A percentile compares a stretch with the other conserved stretches of the same genome.
Evolutionary conservation across 2,113 vertebrate genomes (phyloP).

Genomic region (Tragulus kanchil): DNA sequence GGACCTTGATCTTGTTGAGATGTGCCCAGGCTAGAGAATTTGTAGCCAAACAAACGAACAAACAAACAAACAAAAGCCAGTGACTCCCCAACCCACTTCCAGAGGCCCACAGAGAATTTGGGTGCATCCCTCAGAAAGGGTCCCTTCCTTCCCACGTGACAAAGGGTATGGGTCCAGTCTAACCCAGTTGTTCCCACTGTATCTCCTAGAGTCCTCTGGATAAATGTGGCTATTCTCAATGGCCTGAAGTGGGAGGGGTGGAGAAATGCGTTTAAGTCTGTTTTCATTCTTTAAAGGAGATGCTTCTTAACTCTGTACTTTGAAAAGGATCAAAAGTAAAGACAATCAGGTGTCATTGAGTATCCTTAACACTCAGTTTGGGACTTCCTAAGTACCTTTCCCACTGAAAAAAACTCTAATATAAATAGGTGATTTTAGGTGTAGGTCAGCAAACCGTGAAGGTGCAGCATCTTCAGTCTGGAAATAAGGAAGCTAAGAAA

Average conservation of each 20-base stretch:
- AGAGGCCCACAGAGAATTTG: not conserved
- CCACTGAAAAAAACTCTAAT: not conserved
- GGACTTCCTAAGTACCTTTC: not conserved
- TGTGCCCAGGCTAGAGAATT: not conserved
- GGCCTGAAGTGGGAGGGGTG: not conserved
- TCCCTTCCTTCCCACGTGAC: not conserved
- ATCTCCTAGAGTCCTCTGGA: not conserved
- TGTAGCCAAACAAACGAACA: no score
- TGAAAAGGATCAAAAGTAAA: conserved; percentile 15
- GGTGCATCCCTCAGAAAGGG: not conserved
- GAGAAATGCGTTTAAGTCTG: no score
- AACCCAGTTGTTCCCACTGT: not conserved
- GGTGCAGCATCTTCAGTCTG: not conserved
- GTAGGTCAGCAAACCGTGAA: not conserved
- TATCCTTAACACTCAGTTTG: not conserved
- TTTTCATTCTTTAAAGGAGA: not conserved
- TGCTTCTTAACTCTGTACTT: not conserved
- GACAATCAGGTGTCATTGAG: not conserved
- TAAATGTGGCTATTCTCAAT: not conserved
- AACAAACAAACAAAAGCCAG: not conserved
- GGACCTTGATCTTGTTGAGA: not conserved
- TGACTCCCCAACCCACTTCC: not conserved
- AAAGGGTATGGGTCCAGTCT: not conserved
- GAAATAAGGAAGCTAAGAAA: not conserved
- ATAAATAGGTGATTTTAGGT: not conserved